Base-by-base conservation (phyloP, 2,888 invertebrate genomes). In the Brachylomia viminalis region DNA sequence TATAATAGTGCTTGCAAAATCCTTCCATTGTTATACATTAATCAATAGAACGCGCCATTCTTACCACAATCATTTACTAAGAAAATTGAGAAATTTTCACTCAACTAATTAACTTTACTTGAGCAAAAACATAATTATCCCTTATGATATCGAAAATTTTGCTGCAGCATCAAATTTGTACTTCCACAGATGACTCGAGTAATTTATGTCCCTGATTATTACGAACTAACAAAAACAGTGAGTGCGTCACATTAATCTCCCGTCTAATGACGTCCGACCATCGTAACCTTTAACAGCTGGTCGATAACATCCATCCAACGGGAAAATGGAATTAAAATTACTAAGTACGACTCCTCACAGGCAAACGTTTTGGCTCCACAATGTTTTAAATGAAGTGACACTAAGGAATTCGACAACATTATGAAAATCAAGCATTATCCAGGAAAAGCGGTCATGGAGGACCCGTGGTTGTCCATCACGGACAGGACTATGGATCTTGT, bases 371-470 rank as follows among this genome's bases (percentile, higher is more conserved):
- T 79, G 77, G 73, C 74, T 81, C 59, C 77, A 72, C 75, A 84
- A 75, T 82, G 77, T 80, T 77, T 79, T 75, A 80, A 85, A 80
- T 85, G 75, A 85, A 70, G 82, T 64, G 72, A 74, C 77, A 38
- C 72, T 52, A 27, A 72, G 33, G 33, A 85, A 85, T 82, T 88
- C 82, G 49, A 80, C 84, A 77, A 84, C 94, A 95, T 90, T 93
- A 98, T 98, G 98, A 98, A 98, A 97, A 98, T 98, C 86, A 98
- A 98, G 93, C 98, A 98, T 90, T 98, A 98, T 94, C 98, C 98
- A 62, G 98, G 98, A 85, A 98, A 98, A 95, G 98, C 98, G 85
- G 98, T 98, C 91, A 97, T 98, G 97, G 98, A 98, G 93, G 98
- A 98, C 93, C 97, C 97, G 86, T 97, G 98, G 92, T 97, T 97